Evolutionary conservation across 2,888 invertebrate species (phyloP).

Genomic region (Tribolium freemani): DNA sequence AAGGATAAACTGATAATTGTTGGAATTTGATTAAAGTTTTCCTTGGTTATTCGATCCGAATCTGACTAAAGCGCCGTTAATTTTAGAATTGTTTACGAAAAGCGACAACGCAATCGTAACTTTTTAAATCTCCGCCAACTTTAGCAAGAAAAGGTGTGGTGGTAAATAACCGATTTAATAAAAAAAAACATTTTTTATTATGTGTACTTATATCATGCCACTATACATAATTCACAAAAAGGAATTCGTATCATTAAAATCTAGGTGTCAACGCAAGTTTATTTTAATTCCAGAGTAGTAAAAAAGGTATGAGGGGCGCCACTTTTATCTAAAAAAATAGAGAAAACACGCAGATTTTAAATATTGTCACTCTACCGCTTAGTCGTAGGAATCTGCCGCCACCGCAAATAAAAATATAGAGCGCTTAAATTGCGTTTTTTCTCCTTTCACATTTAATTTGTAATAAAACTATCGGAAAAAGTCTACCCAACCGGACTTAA

Average conservation of each 20-base stretch:
- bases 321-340: neutral
- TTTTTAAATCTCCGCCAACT: too few relatives aligned
- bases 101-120: too few relatives aligned
- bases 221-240: slow-evolving; percentile 25
- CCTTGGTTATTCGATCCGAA: too few relatives aligned
- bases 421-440: slow-evolving; percentile 36
- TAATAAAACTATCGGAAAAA: slow-evolving; percentile 1
- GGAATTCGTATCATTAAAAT: slow-evolving; percentile 13
- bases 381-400: slow-evolving; percentile 60
- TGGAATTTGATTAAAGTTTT: too few relatives aligned
- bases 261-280: slow-evolving; percentile 6
- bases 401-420: slow-evolving; percentile 52
- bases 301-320: slow-evolving; percentile 11
- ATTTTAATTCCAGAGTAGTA: neutral
- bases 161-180: slow-evolving; percentile 22
- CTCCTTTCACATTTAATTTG: slow-evolving; percentile 28
- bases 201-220: slow-evolving; percentile 4
- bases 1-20: too few relatives aligned
- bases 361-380: slow-evolving; percentile 9
- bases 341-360: slow-evolving; percentile 23
- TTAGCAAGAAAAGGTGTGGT: neutral
- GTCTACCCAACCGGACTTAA: slow-evolving; percentile 21
- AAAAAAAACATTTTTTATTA: slow-evolving; percentile 27
- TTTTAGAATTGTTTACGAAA: too few relatives aligned
- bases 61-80: too few relatives aligned